Conservation (phyloP, 2,797 vertebrate species). For the Gymnoscopelus microlampas region DNA sequence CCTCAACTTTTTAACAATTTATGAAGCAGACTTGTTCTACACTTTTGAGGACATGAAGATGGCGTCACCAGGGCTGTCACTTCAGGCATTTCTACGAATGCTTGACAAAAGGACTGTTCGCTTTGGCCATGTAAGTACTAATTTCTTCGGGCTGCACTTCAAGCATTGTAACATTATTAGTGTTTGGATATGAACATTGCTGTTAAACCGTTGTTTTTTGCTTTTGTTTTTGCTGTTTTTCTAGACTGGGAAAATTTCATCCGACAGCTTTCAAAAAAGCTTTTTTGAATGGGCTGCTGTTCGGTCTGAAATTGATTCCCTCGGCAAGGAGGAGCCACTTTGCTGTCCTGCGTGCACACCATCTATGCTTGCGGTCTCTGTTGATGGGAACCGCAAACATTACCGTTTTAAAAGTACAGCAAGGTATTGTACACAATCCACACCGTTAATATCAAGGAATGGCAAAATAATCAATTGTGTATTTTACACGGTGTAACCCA, state of each 20-base stretch:
- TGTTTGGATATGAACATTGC: too few relatives aligned
- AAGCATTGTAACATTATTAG: background rate
- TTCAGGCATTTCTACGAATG: constrained; percentile 17
- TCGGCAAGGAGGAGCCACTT: constrained; percentile 18
- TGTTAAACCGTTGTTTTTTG: too few relatives aligned
- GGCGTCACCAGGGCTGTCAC: constrained; percentile 21
- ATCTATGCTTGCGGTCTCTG: constrained; percentile 22
- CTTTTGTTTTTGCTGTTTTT: background rate
- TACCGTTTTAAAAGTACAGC: constrained; percentile 25
- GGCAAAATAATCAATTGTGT: too few relatives aligned
- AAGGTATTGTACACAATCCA: constrained; percentile 2
- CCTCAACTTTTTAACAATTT: background rate
- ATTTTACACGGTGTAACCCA: too few relatives aligned
- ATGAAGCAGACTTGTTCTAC: constrained; percentile 10
- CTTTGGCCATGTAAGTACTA: background rate
- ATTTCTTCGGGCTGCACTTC: background rate
- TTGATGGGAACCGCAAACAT: constrained; percentile 31
- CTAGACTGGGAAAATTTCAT: background rate
- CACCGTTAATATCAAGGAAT: too few relatives aligned
- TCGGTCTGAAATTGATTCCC: constrained; percentile 1
- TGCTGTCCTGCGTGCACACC: constrained; percentile 24
- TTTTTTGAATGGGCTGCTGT: constrained; percentile 13
- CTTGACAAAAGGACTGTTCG: background rate
- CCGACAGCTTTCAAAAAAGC: background rate
- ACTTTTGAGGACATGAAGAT: constrained; percentile 32